Percentiles rank a stretch among this genome's conserved stretches.
Evolutionary conservation across 35 echinoderm and acorn worm genomes (phyloP).

Genomic region (Eucidaris tribuloides): DNA sequence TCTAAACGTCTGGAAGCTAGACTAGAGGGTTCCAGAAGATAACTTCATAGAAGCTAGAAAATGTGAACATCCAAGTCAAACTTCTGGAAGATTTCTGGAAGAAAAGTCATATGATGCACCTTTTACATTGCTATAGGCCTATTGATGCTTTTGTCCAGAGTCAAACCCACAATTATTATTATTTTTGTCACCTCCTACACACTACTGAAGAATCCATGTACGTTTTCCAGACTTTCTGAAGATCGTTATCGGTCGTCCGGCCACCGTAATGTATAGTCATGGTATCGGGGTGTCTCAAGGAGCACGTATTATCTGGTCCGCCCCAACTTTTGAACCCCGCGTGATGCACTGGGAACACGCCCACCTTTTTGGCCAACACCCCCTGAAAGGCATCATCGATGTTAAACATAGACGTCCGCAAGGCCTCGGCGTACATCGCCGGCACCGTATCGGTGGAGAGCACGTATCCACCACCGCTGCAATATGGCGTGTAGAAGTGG

Average conservation of each 20-base stretch:
- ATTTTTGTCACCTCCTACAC: no score
- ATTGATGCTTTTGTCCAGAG: no score
- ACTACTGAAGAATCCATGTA: background rate
- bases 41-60: no score
- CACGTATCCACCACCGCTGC: slow-evolving; percentile 48
- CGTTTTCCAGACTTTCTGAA: background rate
- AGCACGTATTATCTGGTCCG: background rate
- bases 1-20: no score
- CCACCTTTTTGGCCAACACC: slow-evolving; percentile 31
- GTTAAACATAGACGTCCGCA: slow-evolving; percentile 36
- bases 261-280: background rate
- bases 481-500: slow-evolving; percentile 40
- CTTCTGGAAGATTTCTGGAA: no score
- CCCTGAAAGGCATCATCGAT: slow-evolving; percentile 61
- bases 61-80: no score
- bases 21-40: no score
- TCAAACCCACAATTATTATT: no score
- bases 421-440: slow-evolving; percentile 27
- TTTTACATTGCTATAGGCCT: no score
- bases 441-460: slow-evolving; percentile 31
- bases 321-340: slow-evolving; percentile 24
- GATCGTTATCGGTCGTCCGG: background rate
- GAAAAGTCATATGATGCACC: no score
- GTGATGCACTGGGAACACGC: slow-evolving; percentile 17
- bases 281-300: background rate